Percentiles rank a stretch among this genome's conserved stretches.
Conservation (phyloP, 2,888 invertebrate genomes). For the Macrosiphum euphorbiae region DNA sequence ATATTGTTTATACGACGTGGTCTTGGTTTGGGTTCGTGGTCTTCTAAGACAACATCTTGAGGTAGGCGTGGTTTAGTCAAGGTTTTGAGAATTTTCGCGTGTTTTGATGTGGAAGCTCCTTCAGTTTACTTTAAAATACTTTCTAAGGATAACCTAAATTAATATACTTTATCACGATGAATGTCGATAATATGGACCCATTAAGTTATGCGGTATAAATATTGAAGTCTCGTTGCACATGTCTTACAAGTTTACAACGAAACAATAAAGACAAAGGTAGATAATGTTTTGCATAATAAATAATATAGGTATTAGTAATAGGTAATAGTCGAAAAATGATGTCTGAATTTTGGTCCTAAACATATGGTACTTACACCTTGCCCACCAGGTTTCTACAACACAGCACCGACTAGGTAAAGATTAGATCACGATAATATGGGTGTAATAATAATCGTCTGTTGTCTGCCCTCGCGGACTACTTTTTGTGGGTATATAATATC, state of each 20-base stretch:
- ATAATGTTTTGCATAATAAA: background rate
- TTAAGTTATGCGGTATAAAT: background rate
- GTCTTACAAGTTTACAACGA: background rate
- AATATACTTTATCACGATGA: background rate
- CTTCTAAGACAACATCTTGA: background rate
- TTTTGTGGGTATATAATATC: too few relatives aligned
- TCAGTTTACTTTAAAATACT: background rate
- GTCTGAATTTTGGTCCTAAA: background rate
- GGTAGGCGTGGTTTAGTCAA: background rate
- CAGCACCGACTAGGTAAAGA: background rate
- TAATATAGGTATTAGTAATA: background rate
- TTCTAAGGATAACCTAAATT: background rate
- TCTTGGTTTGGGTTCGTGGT: background rate
- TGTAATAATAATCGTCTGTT: background rate
- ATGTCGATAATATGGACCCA: background rate
- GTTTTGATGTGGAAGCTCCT: background rate
- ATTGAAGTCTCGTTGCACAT: background rate
- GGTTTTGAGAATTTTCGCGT: background rate
- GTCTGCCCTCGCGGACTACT: background rate
- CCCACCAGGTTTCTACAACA: background rate
- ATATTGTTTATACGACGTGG: background rate
- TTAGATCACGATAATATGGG: background rate
- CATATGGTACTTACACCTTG: background rate
- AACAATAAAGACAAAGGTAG: background rate
- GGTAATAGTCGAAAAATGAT: background rate